Conservation (phyloP, 2,888 invertebrate genomes). For the Exocentrus adspersus region DNA sequence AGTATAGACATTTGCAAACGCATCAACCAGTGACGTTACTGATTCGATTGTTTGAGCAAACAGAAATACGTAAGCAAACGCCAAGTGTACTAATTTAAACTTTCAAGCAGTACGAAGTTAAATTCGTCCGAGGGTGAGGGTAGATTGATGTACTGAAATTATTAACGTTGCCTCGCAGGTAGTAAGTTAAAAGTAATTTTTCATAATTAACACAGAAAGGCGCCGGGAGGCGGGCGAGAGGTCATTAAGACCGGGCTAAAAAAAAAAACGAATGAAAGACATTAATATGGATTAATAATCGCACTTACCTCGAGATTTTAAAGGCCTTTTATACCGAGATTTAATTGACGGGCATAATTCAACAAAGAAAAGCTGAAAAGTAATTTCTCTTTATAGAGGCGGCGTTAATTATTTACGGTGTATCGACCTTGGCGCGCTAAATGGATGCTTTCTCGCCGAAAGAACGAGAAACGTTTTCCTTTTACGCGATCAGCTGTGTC, state of each 20-base stretch:
- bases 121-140: no score
- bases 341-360: conserved; percentile 24
- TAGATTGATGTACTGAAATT: no score
- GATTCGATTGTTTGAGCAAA: no score
- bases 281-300: conserved; percentile 22
- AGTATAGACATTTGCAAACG: no score
- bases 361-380: conserved; percentile 15
- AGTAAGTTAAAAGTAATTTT: neutral
- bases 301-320: conserved; percentile 16
- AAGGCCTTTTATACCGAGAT: conserved; percentile 8
- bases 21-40: no score
- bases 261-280: conserved; percentile 15
- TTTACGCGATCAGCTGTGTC: no score
- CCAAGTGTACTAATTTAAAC: no score
- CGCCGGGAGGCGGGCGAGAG: neutral
- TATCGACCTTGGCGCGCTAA: conserved; percentile 9
- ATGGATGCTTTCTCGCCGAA: conserved; percentile 6
- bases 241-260: conserved; percentile 1
- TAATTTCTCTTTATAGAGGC: conserved; percentile 17
- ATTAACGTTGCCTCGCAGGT: no score
- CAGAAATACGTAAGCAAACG: no score
- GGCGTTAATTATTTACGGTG: conserved; percentile 14
- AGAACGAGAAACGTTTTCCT: no score
- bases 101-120: no score
- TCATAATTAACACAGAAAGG: conserved; percentile 2